These are phyloP conservation scores for Drosophila meridionalis DNA, from an alignment of 2,888 invertebrate genomes.

Conservation along the genomic window DNA sequence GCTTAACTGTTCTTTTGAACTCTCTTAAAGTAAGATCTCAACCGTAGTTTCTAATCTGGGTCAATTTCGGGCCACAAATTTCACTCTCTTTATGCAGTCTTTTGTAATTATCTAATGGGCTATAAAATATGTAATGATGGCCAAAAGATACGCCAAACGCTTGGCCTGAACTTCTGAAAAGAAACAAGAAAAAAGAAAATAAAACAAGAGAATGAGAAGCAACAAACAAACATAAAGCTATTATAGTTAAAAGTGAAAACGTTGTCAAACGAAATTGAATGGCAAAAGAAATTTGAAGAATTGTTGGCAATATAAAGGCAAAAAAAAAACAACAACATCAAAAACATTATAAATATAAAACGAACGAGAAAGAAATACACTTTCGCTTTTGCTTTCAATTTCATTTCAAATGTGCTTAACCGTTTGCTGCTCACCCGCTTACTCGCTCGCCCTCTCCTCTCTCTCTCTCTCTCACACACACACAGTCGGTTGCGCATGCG, in stretches of 20 bases:
- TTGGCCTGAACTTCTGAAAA: constrained; percentile 24
- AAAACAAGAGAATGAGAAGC: constrained; percentile 22
- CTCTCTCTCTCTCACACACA: background rate
- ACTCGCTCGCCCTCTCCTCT: constrained; percentile 5
- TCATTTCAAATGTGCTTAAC: constrained; percentile 69
- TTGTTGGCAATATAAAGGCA: constrained; percentile 55
- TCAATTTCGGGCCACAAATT: constrained; percentile 40
- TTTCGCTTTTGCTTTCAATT: constrained; percentile 80
- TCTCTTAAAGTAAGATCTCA: constrained; percentile 6
- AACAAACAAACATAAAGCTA: constrained; percentile 23
- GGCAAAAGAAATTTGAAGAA: constrained; percentile 74
- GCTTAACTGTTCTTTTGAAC: constrained; percentile 19
- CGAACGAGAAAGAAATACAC: constrained; percentile 72
- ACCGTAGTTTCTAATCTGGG: constrained; percentile 24
- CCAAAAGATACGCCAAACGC: constrained; percentile 19
- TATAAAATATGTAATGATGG: constrained; percentile 32
- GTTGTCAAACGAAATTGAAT: constrained; percentile 70
- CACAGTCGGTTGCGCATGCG: constrained; percentile 53
- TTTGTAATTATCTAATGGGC: constrained; percentile 61
- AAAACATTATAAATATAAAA: constrained; percentile 9
- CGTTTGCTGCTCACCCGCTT: constrained; percentile 25
- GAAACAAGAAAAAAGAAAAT: constrained; percentile 10
- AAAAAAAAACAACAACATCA: constrained; percentile 17
- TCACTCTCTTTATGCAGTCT: constrained; percentile 59
- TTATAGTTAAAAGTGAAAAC: constrained; percentile 71